Conservation (phyloP, 2,113 vertebrate genomes). For the Psammodynastes pulverulentus region DNA sequence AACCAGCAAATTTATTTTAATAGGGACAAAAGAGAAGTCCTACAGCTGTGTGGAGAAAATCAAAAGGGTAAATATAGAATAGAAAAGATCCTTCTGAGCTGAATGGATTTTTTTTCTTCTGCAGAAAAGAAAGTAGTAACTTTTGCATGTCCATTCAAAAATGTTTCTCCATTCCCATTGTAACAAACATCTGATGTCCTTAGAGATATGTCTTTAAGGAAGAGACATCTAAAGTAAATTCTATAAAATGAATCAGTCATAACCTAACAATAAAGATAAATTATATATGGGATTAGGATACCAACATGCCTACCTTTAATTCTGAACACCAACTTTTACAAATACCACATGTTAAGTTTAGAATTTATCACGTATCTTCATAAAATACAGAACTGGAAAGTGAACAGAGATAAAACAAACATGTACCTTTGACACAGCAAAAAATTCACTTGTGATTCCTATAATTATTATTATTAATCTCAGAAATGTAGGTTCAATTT, state of each 20-base stretch:
- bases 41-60: not conserved
- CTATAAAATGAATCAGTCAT: constrained; percentile 42
- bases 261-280: constrained; percentile 33
- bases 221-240: constrained; percentile 31
- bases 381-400: not conserved
- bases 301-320: constrained; percentile 39
- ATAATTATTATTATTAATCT: constrained; percentile 44
- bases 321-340: constrained; percentile 21
- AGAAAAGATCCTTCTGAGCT: not conserved
- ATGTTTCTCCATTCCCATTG: constrained; percentile 21
- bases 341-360: not conserved
- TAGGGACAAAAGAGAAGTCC: not conserved
- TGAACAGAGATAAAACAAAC: constrained; percentile 12
- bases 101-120: not conserved
- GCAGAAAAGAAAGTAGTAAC: constrained; percentile 8
- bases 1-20: not conserved
- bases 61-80: not conserved
- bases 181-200: constrained; percentile 25
- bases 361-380: constrained; percentile 3
- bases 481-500: constrained; percentile 31
- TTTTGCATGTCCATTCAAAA: constrained; percentile 38
- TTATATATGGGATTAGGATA: constrained; percentile 26
- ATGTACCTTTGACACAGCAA: constrained; percentile 34
- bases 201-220: constrained; percentile 40
- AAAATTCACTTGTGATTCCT: constrained; percentile 25